These are phyloP conservation scores for Orthosia incerta DNA, from an alignment of 2,888 invertebrate genomes.

Conservation along the genomic window DNA sequence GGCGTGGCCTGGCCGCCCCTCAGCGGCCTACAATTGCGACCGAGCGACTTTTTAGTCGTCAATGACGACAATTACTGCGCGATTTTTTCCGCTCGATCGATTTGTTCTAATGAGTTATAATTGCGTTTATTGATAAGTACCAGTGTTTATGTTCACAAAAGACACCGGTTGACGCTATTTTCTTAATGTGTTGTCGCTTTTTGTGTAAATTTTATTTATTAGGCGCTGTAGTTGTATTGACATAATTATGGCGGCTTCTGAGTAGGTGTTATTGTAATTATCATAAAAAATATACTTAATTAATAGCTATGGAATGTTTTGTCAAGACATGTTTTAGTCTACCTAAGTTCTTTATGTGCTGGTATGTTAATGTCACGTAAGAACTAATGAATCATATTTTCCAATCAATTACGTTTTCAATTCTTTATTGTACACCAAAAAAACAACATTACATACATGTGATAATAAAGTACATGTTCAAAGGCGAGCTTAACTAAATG, in stretches of 20 bases:
- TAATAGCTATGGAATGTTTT: constrained; percentile 30
- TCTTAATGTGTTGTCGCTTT: constrained; percentile 61
- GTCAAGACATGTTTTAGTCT: constrained; percentile 13
- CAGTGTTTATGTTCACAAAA: constrained; percentile 58
- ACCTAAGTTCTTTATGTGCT: background rate
- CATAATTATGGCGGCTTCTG: constrained; percentile 54
- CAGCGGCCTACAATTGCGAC: constrained; percentile 63
- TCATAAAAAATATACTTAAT: constrained; percentile 40
- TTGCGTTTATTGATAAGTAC: constrained; percentile 84
- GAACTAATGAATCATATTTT: background rate
- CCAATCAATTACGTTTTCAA: constrained; percentile 10
- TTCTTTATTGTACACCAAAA: too few relatives aligned
- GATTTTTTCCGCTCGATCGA: constrained; percentile 81
- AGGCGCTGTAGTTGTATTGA: constrained; percentile 43
- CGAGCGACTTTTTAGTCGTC: constrained; percentile 79
- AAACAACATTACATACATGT: too few relatives aligned
- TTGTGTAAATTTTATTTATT: constrained; percentile 60
- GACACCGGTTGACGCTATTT: constrained; percentile 68
- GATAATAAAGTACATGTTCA: too few relatives aligned
- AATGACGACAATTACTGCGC: constrained; percentile 78
- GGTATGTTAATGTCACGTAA: constrained; percentile 6
- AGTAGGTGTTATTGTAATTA: constrained; percentile 55
- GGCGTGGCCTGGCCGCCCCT: constrained; percentile 81
- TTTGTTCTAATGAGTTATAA: constrained; percentile 86
- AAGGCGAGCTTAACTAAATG: too few relatives aligned